Base-by-base conservation (phyloP, 2,797 vertebrate genomes). In the Anomalospiza imberbis region DNA sequence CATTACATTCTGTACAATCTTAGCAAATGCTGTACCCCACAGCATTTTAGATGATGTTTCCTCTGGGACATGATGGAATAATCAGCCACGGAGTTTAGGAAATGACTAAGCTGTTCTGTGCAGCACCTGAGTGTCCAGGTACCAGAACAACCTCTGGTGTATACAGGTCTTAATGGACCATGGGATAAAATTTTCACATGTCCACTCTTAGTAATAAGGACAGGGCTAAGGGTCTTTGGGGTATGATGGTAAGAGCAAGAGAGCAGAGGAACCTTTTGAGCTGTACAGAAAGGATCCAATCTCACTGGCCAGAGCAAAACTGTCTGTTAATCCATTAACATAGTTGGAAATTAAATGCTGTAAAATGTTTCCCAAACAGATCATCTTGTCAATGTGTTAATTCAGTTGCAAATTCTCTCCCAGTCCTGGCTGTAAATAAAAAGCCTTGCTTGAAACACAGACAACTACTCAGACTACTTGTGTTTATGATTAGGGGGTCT, bases 401-500 rank as follows among this genome's bases (percentile, higher is more conserved):
- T 85, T 94, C 48, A 73, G n/a, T 70, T 50, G 71, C 48, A 95
- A 90, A 86, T 62, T 82, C 74, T 86, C 38, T 77, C 63, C 53
- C 85, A 94, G 5, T 47, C 48, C 55, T 90, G 85, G 53, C 83
- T 82, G 42, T 48, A 76, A 51, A 73, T n/a, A 91, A 91, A 95
- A 86, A 84, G 31, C 28, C 22, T 61, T 65, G 9, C 82, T 80
- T 88, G 88, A 91, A 91, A 73, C n/a, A 62, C 2, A 84, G 88
- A 74, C 80, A 95, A 0, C 24, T 77, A 85, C 47, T 94, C 51
- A 58, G 58, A 88, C 48, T 70, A 68, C 48, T 92, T 40, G 20
- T 80, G 58, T 89, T 89, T 80, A 83, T 75, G 80, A 84, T 84
- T 44, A 87, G 66, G 57, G 57, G 44, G 84, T 90, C 90, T 86